phyloP scores from a whole-genome alignment of 2,888 invertebrate genomes.

The Muschampia plurimacula region DNA sequence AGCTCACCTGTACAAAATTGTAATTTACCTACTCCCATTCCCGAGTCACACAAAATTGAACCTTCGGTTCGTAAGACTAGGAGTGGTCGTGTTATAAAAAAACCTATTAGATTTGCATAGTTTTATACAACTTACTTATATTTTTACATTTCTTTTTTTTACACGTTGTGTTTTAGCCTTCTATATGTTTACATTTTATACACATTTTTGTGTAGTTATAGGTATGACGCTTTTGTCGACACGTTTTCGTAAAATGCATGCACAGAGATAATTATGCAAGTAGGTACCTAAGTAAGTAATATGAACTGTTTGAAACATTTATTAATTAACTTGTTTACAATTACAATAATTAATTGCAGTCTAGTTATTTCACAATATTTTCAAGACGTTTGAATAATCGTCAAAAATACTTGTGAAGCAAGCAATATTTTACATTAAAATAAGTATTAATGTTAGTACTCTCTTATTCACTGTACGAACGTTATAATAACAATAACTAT shows the following conservation, averaged over 20 bases:
- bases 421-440: too few relatives aligned
- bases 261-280: not conserved
- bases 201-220: not conserved
- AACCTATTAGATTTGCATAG: not conserved
- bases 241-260: not conserved
- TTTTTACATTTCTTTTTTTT: not conserved
- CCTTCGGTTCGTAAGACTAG: not conserved
- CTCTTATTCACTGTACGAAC: too few relatives aligned
- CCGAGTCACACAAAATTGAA: not conserved
- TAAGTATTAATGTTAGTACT: too few relatives aligned
- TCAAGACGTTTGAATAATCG: too few relatives aligned
- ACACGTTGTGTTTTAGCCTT: not conserved
- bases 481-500: too few relatives aligned
- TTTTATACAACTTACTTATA: not conserved
- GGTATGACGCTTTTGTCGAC: not conserved
- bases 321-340: too few relatives aligned
- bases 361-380: too few relatives aligned
- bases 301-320: too few relatives aligned
- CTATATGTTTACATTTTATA: not conserved
- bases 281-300: not conserved
- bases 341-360: too few relatives aligned
- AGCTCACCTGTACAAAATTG: not conserved
- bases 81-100: not conserved
- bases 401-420: too few relatives aligned
- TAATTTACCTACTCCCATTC: not conserved